Evolutionary conservation across 2,113 vertebrate genomes (phyloP).

Genomic region (Vidua chalybeata): DNA sequence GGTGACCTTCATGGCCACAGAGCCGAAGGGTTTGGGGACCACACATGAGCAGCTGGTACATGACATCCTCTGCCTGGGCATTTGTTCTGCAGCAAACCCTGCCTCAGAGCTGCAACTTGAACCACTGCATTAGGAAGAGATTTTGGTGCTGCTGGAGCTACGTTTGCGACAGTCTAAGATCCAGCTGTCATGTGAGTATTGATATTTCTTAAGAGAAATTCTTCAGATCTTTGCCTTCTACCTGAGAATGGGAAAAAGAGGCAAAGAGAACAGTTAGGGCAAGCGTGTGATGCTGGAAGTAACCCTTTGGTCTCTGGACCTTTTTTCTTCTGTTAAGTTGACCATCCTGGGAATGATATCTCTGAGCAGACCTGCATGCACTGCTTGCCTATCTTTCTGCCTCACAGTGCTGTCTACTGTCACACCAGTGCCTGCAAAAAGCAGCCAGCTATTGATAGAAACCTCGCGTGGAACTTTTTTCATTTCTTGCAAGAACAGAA

Average conservation of each 20-base stretch:
- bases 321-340: background rate
- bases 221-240: background rate
- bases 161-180: background rate
- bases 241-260: background rate
- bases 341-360: background rate
- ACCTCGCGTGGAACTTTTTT: background rate
- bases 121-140: background rate
- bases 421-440: background rate
- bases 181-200: accelerated
- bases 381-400: background rate
- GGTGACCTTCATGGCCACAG: background rate
- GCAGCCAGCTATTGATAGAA: background rate
- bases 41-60: accelerated
- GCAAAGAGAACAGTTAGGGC: background rate
- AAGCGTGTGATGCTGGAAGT: accelerated
- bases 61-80: background rate
- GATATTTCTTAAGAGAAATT: background rate
- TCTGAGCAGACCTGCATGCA: background rate
- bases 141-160: background rate
- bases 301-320: background rate
- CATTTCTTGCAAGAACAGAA: background rate
- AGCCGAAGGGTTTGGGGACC: background rate
- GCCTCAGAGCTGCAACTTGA: background rate
- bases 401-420: background rate
- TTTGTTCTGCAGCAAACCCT: background rate